Evolutionary conservation across 2,113 vertebrate genomes (phyloP), one percentile per base, ranked within the genome.

Genomic region (Toxotes chatareus): DNA sequence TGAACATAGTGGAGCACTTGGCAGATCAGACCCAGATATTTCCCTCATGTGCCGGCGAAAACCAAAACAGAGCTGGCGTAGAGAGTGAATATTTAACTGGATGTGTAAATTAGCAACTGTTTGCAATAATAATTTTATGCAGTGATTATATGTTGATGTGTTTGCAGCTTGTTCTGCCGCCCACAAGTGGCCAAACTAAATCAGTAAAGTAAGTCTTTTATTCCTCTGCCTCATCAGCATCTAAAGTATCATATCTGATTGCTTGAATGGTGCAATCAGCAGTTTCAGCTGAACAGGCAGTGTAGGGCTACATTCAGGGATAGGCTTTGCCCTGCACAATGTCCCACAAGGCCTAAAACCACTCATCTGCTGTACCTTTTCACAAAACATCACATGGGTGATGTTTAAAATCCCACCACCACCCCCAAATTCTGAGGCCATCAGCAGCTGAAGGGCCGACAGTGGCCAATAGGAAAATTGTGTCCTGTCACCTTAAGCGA

Each of bases 301-400:
- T 27, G 27, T 1, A 27, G 27, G 27, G 27, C 27, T 27, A 27
- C 27, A 66, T 12, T 67, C 17, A 32, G 40, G 47, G 23, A 61
- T 2, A 44, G 4, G 13, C 31, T 66, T 4, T n/a, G 4, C 31
- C 31, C 31, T 23, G 56, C 10, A 32, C 3, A 60, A 36, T 36
- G 53, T 59, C 53, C 63, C 8, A 16, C 4, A 59, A 23, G 42
- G 47, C 19, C 44, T 23, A 21, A 21, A 59, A 23, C 23, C 10
- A n/a, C 23, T 34, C 13, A 61, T 2, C 68, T 57, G 31, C 27
- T 59, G 19, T 47, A 40, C 19, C 27, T 46, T 47, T 38, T 61
- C 19, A 42, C 61, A 62, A 53, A 59, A 51, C 72, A 32, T 64
- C 64, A 57, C 14, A 63, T 56, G 38, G 49, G 19, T 49, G 13